These are phyloP conservation scores for Drymonia ruficornis DNA, from an alignment of 2,888 invertebrate genomes.

Conservation along the genomic window DNA sequence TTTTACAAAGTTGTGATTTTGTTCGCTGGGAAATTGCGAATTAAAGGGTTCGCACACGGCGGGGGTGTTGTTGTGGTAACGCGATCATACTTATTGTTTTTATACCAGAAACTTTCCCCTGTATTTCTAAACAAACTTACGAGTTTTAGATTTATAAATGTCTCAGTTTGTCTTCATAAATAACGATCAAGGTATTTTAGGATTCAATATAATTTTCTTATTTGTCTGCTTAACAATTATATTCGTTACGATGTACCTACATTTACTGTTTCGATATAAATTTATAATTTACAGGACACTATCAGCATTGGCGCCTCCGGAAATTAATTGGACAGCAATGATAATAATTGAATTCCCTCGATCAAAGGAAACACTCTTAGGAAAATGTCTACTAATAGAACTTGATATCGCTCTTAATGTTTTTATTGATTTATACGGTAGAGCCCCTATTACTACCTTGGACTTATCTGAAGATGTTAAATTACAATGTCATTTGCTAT, in stretches of 20 bases:
- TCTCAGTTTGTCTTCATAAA: neutral
- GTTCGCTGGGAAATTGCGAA: neutral
- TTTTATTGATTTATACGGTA: too few species aligned
- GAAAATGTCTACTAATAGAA: conserved; percentile 18
- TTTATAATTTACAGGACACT: conserved; percentile 44
- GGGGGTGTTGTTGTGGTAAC: neutral
- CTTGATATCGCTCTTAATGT: neutral
- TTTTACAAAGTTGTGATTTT: conserved; percentile 15
- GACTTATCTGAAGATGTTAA: too few species aligned
- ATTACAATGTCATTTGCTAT: too few species aligned
- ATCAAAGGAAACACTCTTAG: conserved; percentile 32
- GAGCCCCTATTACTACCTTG: too few species aligned
- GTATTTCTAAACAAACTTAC: neutral
- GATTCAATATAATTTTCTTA: neutral
- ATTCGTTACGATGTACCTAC: neutral
- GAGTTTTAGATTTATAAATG: too few species aligned
- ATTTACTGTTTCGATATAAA: conserved; percentile 38
- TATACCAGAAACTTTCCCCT: neutral
- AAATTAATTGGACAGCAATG: conserved; percentile 43
- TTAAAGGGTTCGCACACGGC: neutral
- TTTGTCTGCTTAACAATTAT: too few species aligned
- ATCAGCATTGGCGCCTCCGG: conserved; percentile 35
- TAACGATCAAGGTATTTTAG: neutral
- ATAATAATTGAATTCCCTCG: conserved; percentile 44
- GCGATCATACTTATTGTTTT: neutral